These are phyloP conservation scores for Micromussa lordhowensis DNA, from an alignment of 92 coral and sea anemone species.

Conservation along the genomic window DNA sequence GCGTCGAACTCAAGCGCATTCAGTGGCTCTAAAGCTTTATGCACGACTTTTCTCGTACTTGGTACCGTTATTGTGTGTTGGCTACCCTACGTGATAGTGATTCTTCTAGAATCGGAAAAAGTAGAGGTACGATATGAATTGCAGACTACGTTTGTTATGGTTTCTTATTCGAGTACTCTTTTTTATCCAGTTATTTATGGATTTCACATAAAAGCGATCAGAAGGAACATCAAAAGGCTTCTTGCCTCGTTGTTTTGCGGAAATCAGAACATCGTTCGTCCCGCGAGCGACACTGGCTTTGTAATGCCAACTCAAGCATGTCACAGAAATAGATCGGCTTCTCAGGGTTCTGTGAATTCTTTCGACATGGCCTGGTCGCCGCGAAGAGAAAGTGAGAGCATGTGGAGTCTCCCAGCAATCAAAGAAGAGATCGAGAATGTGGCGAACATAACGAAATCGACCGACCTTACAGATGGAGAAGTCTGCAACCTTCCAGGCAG, in stretches of 20 bases:
- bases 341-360: slow-evolving; percentile 85
- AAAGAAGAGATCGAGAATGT: slow-evolving; percentile 70
- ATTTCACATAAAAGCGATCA: slow-evolving; percentile 83
- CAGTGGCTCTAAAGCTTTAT: slow-evolving; percentile 85
- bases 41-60: slow-evolving; percentile 81
- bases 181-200: slow-evolving; percentile 94
- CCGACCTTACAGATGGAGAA: slow-evolving; percentile 83
- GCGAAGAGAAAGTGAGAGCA: slow-evolving; percentile 70
- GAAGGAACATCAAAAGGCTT: slow-evolving; percentile 72
- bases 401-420: slow-evolving; percentile 80
- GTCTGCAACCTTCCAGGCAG: slow-evolving; percentile 36
- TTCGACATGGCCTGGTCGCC: slow-evolving; percentile 67
- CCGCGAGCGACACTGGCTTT: slow-evolving; percentile 75
- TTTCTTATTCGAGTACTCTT: slow-evolving; percentile 64
- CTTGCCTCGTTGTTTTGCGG: slow-evolving; percentile 54
- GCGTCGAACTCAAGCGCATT: slow-evolving; percentile 70
- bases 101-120: slow-evolving; percentile 79
- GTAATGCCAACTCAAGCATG: slow-evolving; percentile 68
- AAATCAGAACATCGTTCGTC: slow-evolving; percentile 66
- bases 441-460: slow-evolving; percentile 52
- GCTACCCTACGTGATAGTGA: slow-evolving; percentile 80
- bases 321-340: slow-evolving; percentile 85
- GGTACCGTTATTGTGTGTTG: slow-evolving; percentile 83
- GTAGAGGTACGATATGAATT: slow-evolving; percentile 61
- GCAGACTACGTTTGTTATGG: slow-evolving; percentile 68